A percentile compares a stretch with the other conserved stretches of the same genome.
Evolutionary conservation across 2,113 vertebrate genomes (phyloP).

Genomic region (Nannospalax galili): DNA sequence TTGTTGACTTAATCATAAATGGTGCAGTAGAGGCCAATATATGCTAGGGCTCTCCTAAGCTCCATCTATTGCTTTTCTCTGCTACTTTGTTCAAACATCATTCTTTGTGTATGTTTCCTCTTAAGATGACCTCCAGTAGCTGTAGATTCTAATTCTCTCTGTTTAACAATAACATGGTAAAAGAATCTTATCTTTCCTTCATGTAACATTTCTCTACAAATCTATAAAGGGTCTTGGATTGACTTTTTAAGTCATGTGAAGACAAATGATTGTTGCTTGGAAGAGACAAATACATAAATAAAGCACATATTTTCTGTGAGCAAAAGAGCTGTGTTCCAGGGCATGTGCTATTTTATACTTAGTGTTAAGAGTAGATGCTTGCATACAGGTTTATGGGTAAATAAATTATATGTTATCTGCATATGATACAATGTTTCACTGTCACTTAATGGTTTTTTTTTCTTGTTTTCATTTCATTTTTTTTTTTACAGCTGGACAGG

Average conservation of each 20-base stretch:
- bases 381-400: background rate
- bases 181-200: background rate
- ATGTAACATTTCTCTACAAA: background rate
- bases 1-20: no score
- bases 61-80: background rate
- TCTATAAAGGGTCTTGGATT: background rate
- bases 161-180: background rate
- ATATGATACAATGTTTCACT: background rate
- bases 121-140: background rate
- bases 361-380: background rate
- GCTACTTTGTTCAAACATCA: background rate
- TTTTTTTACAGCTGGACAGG: background rate
- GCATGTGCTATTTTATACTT: background rate
- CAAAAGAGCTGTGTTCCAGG: background rate
- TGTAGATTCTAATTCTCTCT: background rate
- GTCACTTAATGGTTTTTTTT: background rate
- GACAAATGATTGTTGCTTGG: background rate
- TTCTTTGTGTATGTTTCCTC: background rate
- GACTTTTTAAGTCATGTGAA: background rate
- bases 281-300: slow-evolving; percentile 15
- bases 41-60: background rate
- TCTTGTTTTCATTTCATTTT: no score
- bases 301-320: background rate
- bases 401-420: background rate
- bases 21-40: background rate